Evolutionary conservation across 2,113 vertebrate species (phyloP).

Genomic region (Hymenochirus boettgeri): DNA sequence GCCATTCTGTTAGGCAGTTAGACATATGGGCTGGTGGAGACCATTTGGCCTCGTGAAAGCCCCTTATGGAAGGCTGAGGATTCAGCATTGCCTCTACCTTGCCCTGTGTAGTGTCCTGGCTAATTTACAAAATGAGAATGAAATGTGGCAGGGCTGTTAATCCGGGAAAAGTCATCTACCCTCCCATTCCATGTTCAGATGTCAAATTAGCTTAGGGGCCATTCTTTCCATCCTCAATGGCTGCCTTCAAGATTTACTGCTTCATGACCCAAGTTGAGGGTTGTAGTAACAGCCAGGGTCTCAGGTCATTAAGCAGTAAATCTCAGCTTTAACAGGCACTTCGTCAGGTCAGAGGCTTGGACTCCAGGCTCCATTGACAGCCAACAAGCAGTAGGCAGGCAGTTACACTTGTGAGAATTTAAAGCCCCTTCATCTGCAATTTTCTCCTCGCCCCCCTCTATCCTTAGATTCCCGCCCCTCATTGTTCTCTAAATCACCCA

Average conservation of each 20-base stretch:
- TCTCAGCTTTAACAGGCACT: constrained; percentile 33
- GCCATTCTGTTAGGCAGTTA: background rate
- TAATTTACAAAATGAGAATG: constrained; percentile 8
- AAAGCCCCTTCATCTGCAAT: constrained; percentile 39
- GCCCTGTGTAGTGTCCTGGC: constrained; percentile 2
- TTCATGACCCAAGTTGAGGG: constrained; percentile 28
- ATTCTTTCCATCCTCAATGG: constrained; percentile 20
- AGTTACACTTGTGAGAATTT: constrained; percentile 41
- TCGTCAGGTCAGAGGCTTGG: constrained; percentile 31
- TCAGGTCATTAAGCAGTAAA: constrained; percentile 38
- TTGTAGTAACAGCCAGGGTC: constrained; percentile 20
- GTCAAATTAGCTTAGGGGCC: constrained; percentile 36
- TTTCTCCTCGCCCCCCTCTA: constrained; percentile 17
- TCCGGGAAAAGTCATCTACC: constrained; percentile 26
- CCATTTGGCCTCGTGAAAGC: background rate
- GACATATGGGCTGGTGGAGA: background rate
- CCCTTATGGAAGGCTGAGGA: background rate
- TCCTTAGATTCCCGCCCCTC: background rate
- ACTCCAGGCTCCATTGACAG: constrained; percentile 32
- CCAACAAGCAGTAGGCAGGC: constrained; percentile 34
- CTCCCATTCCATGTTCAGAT: constrained; percentile 39
- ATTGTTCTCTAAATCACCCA: constrained; percentile 36
- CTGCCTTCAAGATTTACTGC: constrained; percentile 38
- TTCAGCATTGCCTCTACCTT: background rate
- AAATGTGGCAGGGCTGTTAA: constrained; percentile 17